A percentile compares a stretch with the other conserved stretches of the same genome.
These are phyloP conservation scores for Hephaestus fuliginosus DNA, from an alignment of 2,797 vertebrate genomes.

Conservation along the genomic window DNA sequence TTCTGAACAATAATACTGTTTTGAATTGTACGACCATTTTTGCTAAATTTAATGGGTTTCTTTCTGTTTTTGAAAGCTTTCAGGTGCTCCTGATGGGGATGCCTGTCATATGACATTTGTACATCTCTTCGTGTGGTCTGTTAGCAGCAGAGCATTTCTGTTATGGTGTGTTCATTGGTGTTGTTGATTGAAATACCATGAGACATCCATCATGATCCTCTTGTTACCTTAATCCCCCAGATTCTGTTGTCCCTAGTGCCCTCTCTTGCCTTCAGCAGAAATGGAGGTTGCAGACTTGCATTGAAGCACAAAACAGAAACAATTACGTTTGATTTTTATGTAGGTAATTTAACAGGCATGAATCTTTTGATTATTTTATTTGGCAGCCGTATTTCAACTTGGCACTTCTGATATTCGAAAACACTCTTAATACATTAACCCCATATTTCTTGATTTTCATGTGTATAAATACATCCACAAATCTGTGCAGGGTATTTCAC, in stretches of 20 bases:
- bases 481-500: conserved; percentile 12
- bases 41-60: conserved; percentile 12
- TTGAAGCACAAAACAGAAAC: conserved; percentile 52
- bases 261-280: conserved; percentile 35
- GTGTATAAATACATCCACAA: conserved; percentile 3
- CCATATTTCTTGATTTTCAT: conserved; percentile 2
- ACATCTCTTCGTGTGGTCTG: conserved; percentile 27
- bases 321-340: conserved; percentile 24
- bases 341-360: conserved; percentile 30
- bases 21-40: background rate
- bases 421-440: conserved; percentile 15
- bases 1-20: conserved; percentile 19
- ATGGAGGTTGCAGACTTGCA: conserved; percentile 62
- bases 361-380: conserved; percentile 4
- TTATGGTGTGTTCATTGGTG: conserved; percentile 22
- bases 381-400: background rate
- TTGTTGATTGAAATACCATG: conserved; percentile 76
- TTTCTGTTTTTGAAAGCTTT: conserved; percentile 27
- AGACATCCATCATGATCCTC: conserved; percentile 72
- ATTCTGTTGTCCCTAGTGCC: conserved; percentile 15
- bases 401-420: conserved; percentile 16
- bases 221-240: conserved; percentile 59
- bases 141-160: conserved; percentile 32
- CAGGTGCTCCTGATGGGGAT: background rate
- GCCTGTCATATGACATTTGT: conserved; percentile 22